phyloP scores from a whole-genome alignment of 2,888 invertebrate species.

The Latrodectus elegans region DNA sequence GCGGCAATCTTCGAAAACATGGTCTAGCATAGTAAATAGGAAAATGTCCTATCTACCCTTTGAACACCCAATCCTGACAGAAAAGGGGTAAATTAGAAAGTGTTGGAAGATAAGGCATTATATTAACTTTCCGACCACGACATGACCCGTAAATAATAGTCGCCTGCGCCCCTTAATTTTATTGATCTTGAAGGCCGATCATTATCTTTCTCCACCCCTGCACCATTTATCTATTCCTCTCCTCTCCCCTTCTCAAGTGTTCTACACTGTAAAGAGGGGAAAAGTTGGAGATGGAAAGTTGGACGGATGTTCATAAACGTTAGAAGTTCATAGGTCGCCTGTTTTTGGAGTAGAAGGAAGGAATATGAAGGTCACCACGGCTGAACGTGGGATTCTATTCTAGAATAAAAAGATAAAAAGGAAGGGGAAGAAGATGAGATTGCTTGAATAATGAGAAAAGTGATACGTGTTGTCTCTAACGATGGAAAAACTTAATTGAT shows the following conservation, averaged over 20 bases:
- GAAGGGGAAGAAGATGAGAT: too few relatives aligned
- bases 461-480: too few relatives aligned
- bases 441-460: too few relatives aligned
- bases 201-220: conserved; percentile 56
- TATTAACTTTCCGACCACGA: conserved; percentile 53
- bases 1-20: not conserved
- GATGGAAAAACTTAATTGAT: too few relatives aligned
- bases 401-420: too few relatives aligned
- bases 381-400: too few relatives aligned
- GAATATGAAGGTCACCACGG: not conserved
- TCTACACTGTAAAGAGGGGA: not conserved
- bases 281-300: not conserved
- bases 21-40: not conserved
- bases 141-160: conserved; percentile 54
- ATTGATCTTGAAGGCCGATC: conserved; percentile 57
- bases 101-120: conserved; percentile 25
- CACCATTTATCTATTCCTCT: conserved; percentile 44
- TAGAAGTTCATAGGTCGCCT: conserved; percentile 38
- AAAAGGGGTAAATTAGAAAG: conserved; percentile 31
- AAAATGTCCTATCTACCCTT: not conserved
- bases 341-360: not conserved
- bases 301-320: conserved; percentile 28
- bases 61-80: not conserved
- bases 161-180: conserved; percentile 49
- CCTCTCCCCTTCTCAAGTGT: not conserved